phyloP scores from a whole-genome alignment of 2,113 vertebrate species.

The Micromys minutus region DNA sequence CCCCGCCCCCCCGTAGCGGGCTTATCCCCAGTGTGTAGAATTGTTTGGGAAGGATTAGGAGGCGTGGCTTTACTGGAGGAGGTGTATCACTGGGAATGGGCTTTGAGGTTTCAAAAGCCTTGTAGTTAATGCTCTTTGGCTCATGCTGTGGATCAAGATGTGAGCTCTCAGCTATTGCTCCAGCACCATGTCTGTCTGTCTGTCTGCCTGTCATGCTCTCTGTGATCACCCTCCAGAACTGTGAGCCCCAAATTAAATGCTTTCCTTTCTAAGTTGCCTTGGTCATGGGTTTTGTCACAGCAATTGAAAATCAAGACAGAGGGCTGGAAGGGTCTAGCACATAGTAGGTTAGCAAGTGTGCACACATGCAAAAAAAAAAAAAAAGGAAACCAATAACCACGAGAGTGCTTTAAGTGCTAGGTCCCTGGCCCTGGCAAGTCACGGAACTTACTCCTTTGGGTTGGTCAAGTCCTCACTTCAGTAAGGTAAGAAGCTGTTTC shows the following conservation, averaged over 20 bases:
- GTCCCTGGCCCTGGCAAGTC: neutral
- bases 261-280: neutral
- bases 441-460: neutral
- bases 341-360: neutral
- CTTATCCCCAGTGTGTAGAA: neutral
- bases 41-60: neutral
- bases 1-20: neutral
- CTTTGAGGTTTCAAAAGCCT: neutral
- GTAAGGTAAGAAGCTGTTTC: neutral
- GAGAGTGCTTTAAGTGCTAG: neutral
- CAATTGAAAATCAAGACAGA: neutral
- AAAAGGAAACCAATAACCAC: too few species aligned
- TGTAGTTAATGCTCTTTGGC: neutral
- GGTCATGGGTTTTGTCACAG: neutral
- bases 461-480: neutral
- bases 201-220: neutral
- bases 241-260: neutral
- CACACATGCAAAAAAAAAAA: neutral
- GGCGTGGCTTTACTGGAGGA: neutral
- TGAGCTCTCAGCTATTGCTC: neutral
- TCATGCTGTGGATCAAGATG: neutral
- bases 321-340: neutral
- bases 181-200: neutral
- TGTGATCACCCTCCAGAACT: neutral
- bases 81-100: neutral